Evolutionary conservation across 1,140 invertebrate genomes (phyloP), one percentile per base, ranked within the genome.

Genomic region (Papilio dardanus): DNA sequence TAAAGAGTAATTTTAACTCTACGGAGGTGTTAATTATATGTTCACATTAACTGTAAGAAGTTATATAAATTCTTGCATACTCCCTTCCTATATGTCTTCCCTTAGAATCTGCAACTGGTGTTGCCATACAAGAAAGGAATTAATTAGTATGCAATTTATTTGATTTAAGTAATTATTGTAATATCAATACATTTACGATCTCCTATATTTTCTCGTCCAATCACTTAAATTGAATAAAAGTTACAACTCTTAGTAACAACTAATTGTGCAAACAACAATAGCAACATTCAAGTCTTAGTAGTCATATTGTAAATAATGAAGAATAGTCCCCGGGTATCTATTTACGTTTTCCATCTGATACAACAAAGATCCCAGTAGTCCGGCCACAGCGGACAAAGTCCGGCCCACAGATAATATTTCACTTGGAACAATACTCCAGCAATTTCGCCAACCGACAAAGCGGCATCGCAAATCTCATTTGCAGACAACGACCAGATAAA

Each of bases 391-490:
- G 69, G 40, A 79, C 79, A 84, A 79, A 80, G 82, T 81, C 80
- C 80, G 74, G 67, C 76, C 76, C 82, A 24, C 76, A 81, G 86
- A 90, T 90, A 89, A 90, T 90, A 90, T 89, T 89, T 89, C 83
- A 89, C 85, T 83, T 84, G 81, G 84, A 92, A 92, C 88, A 92
- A 90, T 90, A 86, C 86, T 83, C 83, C 81, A 84, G 86, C 88
- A 84, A 86, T 84, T 85, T 86, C 84, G 83, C 85, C 81, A 84
- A 83, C 89, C 89, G 89, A 91, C 91, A 92, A 89, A 90, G 88
- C 86, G 75, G 81, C 84, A 89, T 92, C 89, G 91, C 91, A 92
- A 92, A 92, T 92, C 91, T 90, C 85, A 90, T 89, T 90, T 89
- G 88, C 88, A 88, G 88, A 91, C 88, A 88, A 86, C 81, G 87